phyloP scores from a whole-genome alignment of 35 echinoderm and acorn worm species.

The Diadema setosum region DNA sequence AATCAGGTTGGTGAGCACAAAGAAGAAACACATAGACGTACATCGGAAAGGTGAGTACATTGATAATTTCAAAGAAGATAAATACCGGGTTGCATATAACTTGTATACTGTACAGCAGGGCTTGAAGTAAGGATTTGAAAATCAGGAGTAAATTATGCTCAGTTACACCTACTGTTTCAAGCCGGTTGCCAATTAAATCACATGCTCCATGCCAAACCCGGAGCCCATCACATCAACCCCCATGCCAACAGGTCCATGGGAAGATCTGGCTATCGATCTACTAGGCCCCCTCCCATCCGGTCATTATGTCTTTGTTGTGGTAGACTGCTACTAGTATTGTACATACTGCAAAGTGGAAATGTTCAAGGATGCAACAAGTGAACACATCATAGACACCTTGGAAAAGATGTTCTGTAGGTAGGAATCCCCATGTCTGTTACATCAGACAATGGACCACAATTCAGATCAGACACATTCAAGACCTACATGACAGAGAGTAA shows the following conservation, averaged over 20 bases:
- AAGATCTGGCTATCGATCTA: conserved; percentile 56
- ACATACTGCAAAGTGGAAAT: conserved; percentile 47
- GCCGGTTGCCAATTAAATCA: no score
- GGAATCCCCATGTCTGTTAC: conserved; percentile 44
- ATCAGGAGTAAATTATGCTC: no score
- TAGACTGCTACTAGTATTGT: conserved; percentile 68
- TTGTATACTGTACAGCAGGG: no score
- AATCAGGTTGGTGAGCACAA: no score
- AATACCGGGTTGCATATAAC: no score
- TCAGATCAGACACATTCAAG: conserved; percentile 17
- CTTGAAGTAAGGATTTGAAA: no score
- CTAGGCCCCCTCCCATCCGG: conserved; percentile 48
- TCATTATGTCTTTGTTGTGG: conserved; percentile 53
- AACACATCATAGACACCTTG: conserved; percentile 37
- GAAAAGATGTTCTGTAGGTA: conserved; percentile 43
- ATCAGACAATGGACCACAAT: conserved; percentile 59
- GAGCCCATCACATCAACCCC: conserved; percentile 37
- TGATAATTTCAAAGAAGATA: no score
- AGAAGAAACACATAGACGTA: no score
- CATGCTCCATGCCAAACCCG: conserved; percentile 33
- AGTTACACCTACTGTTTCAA: no score
- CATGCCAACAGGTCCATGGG: conserved; percentile 48
- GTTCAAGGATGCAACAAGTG: conserved; percentile 5
- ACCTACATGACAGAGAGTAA: conserved; percentile 4
- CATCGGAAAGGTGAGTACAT: no score